Conservation (phyloP, 1,140 invertebrate genomes). For the Aphis craccivora region DNA sequence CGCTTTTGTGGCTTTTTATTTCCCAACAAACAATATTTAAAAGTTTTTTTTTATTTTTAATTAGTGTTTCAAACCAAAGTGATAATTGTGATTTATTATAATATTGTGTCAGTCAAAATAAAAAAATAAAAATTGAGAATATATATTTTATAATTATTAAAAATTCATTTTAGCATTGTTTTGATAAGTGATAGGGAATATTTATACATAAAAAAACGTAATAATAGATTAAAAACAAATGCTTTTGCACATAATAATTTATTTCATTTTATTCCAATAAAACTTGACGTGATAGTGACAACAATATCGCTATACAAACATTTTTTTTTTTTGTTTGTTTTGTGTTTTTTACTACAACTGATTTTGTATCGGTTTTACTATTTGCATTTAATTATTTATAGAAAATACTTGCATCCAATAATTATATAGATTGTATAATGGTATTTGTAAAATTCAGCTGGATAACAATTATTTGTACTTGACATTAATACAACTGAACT, state of each 20-base stretch:
- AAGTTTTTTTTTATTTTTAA: conserved; percentile 21
- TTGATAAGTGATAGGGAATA: neutral
- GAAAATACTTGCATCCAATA: neutral
- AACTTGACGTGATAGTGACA: neutral
- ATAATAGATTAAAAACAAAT: neutral
- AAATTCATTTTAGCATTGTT: neutral
- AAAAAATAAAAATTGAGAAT: neutral
- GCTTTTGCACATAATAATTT: neutral
- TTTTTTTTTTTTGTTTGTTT: no score
- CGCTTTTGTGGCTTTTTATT: neutral
- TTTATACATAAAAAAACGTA: neutral
- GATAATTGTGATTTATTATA: conserved; percentile 39
- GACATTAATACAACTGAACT: neutral
- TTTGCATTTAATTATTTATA: neutral
- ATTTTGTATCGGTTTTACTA: neutral
- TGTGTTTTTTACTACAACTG: neutral
- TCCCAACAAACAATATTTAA: neutral
- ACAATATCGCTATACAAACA: neutral
- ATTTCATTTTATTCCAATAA: conserved; percentile 1
- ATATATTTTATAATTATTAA: neutral
- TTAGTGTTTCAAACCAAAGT: neutral
- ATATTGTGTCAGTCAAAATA: neutral
- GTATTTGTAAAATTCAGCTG: neutral
- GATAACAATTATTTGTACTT: neutral
- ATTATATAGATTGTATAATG: neutral